Percentiles rank a stretch among this genome's conserved stretches.
Conservation (phyloP, 2,797 vertebrate species). For the Potorous gilbertii region DNA sequence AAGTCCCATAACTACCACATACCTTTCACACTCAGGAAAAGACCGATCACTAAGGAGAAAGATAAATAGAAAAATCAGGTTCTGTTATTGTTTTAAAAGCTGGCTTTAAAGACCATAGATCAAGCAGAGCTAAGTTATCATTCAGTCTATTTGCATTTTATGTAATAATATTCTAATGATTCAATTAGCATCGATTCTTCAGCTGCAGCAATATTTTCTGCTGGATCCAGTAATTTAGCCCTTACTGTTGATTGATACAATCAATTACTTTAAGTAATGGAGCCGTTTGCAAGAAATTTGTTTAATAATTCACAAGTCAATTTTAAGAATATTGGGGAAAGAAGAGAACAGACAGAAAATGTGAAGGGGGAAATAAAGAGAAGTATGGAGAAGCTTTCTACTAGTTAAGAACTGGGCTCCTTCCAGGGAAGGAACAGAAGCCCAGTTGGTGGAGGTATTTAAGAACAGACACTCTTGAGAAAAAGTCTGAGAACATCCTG, state of each 20-base stretch:
- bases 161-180: constrained; percentile 83
- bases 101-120: constrained; percentile 66
- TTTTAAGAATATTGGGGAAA: constrained; percentile 74
- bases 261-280: constrained; percentile 83
- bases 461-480: constrained; percentile 13
- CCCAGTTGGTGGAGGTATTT: not conserved
- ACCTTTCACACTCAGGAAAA: not conserved
- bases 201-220: constrained; percentile 83
- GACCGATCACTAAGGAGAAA: not conserved
- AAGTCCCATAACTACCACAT: not conserved
- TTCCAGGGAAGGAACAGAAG: constrained; percentile 27
- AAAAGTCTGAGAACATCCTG: not conserved
- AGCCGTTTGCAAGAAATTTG: constrained; percentile 77
- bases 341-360: constrained; percentile 48
- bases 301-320: constrained; percentile 76
- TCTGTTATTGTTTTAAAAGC: constrained; percentile 4
- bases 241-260: constrained; percentile 82
- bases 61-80: constrained; percentile 15
- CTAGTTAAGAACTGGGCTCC: constrained; percentile 6
- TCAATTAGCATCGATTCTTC: constrained; percentile 85
- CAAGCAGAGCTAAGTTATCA: constrained; percentile 65
- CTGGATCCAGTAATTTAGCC: constrained; percentile 82
- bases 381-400: constrained; percentile 16
- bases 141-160: constrained; percentile 75
- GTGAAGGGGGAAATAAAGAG: constrained; percentile 6